Conservation (phyloP, 2,797 vertebrate species). For the Galago senegalensis region DNA sequence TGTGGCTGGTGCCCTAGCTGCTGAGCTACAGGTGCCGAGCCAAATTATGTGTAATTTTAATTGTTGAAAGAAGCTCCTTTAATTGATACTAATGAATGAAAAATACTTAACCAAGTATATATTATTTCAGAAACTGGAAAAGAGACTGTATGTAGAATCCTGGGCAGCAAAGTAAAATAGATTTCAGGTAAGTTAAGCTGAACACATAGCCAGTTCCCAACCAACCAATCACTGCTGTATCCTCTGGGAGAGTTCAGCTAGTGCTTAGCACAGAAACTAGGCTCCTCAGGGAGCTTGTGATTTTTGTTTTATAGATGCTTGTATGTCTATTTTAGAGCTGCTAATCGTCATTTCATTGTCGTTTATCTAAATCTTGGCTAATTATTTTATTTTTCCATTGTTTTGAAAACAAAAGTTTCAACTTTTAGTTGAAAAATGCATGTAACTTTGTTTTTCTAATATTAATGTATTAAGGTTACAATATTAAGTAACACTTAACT, state of each 20-base stretch:
- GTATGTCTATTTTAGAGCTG: not conserved
- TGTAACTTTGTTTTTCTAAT: constrained; percentile 40
- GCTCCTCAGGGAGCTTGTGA: not conserved
- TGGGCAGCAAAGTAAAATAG: constrained; percentile 24
- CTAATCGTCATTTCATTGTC: constrained; percentile 16
- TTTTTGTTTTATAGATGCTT: constrained; percentile 11
- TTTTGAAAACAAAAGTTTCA: no score
- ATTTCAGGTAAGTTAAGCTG: constrained; percentile 21
- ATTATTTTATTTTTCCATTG: not conserved
- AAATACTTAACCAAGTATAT: constrained; percentile 11
- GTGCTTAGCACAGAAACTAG: not conserved
- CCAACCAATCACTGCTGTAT: not conserved
- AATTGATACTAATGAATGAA: constrained; percentile 21
- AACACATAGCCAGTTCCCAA: not conserved
- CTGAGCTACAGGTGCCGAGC: not conserved
- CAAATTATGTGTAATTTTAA: constrained; percentile 28
- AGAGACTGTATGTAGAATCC: constrained; percentile 22
- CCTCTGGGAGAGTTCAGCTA: not conserved
- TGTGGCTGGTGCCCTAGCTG: no score
- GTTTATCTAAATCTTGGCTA: constrained; percentile 38
- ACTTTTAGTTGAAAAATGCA: not conserved
- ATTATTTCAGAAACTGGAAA: constrained; percentile 33
- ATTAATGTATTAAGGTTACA: constrained; percentile 8
- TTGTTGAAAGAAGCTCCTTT: constrained; percentile 1
- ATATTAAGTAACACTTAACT: constrained; percentile 13